Conservation (phyloP, 2,888 invertebrate species). For the Lapara coniferarum region DNA sequence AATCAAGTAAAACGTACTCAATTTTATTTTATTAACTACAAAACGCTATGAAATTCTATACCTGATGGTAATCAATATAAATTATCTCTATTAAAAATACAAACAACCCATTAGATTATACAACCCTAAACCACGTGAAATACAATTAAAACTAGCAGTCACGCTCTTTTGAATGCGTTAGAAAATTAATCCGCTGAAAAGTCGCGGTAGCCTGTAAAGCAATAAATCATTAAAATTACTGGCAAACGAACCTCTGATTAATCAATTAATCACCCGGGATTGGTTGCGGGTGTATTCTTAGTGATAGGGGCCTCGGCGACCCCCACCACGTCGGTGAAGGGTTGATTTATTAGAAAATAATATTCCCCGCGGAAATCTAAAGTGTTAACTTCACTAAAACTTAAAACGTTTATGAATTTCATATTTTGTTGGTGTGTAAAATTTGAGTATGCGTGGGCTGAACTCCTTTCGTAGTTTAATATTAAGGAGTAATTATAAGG, state of each 20-base stretch:
- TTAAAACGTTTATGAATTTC: constrained; percentile 54
- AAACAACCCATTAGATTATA: neutral
- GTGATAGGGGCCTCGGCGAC: constrained; percentile 65
- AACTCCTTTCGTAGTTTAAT: neutral
- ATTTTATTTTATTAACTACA: no score
- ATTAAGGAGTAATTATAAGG: constrained; percentile 5
- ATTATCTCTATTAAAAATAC: neutral
- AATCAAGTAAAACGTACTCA: neutral
- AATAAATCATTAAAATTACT: constrained; percentile 78
- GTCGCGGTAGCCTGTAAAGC: constrained; percentile 36
- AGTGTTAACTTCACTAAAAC: constrained; percentile 54
- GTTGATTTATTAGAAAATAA: constrained; percentile 80
- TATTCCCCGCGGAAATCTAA: constrained; percentile 69
- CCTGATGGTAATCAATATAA: neutral
- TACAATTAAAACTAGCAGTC: constrained; percentile 16
- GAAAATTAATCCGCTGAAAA: constrained; percentile 16
- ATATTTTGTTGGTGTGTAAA: constrained; percentile 37
- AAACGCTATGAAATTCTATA: no score
- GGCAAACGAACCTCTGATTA: constrained; percentile 68
- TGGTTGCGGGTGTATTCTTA: constrained; percentile 59
- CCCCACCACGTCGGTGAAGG: constrained; percentile 54
- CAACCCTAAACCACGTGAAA: constrained; percentile 2
- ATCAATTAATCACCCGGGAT: constrained; percentile 79
- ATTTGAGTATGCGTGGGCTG: neutral
- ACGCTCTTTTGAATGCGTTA: constrained; percentile 18